Conservation (phyloP, 2,797 vertebrate genomes). For the Hypotaenidia philippensis region DNA sequence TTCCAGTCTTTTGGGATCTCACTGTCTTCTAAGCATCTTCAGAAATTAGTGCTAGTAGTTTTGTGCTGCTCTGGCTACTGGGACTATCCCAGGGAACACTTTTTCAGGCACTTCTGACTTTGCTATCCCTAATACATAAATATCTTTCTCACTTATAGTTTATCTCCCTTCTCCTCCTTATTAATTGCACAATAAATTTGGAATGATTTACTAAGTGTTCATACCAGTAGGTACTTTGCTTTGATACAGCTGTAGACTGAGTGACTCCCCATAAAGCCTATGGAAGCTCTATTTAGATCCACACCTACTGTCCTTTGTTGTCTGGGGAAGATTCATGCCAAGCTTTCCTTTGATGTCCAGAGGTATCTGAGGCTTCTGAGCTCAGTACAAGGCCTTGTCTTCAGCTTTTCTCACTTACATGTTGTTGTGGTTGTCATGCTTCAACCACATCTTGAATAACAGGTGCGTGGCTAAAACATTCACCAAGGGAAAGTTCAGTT, state of each 20-base stretch:
- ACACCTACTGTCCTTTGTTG: not conserved
- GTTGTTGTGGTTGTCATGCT: too few relatives aligned
- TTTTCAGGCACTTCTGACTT: not conserved
- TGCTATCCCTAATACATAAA: not conserved
- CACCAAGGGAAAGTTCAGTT: too few relatives aligned
- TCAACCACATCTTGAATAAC: too few relatives aligned
- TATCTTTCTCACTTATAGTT: not conserved
- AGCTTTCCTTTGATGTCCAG: not conserved
- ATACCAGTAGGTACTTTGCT: not conserved
- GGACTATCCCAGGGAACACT: not conserved
- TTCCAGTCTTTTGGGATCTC: not conserved
- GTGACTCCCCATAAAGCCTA: not conserved
- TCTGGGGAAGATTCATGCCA: not conserved
- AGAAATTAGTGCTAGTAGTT: not conserved
- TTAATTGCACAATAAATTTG: not conserved
- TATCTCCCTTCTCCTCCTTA: not conserved
- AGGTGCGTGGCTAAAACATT: too few relatives aligned
- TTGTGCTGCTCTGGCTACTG: not conserved
- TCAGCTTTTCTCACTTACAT: too few relatives aligned
- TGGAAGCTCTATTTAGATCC: not conserved
- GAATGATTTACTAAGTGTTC: not conserved
- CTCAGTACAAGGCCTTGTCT: not conserved
- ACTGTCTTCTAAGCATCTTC: not conserved
- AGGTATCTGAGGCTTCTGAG: not conserved
- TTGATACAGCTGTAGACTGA: not conserved